Base-by-base conservation (phyloP, 2,888 invertebrate genomes). In the Pollenia angustigena region DNA sequence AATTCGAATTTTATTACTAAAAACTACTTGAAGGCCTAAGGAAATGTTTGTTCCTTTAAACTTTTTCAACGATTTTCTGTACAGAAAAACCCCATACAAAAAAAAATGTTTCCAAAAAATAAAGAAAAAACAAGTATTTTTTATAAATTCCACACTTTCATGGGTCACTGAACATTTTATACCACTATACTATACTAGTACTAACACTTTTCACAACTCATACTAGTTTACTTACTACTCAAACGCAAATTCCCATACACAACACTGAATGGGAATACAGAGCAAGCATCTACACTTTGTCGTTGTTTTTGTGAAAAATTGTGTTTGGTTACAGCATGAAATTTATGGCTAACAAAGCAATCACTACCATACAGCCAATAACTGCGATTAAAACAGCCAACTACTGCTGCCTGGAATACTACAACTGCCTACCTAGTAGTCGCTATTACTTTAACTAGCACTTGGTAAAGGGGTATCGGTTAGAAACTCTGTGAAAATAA, bases 131-230 rank as follows among this genome's bases (percentile, higher is more conserved):
- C 9, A 50, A 62, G 16, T 40, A 68, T 66, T 32, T 54, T 32
- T 46, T 18, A 48, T 54, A 80, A 60, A 86, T 82, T 86, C 75
- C 64, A 85, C 74, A 86, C 79, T 50, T 75, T 82, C 85, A 82
- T 71, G 85, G 85, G 85, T 86, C 85, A 86, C 44, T 86, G 85
- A 86, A 82, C 82, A 79, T 44, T 84, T 62, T 58, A 66, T 56
- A 16, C 7, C 32, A 32, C 32, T 23, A 56, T 50, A 66, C 66
- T 10, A 81, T 50, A 66, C 66, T 10, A 81, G 64, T 78, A 18
- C 42, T 6, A 50, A 46, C 62, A 54, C 52, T 50, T 42, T 54
- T 72, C 46, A 46, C 46, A 56, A 54, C 23, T 32, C 32, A 44
- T 52, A 66, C 54, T 76, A 14, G 50, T 75, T 40, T 18, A 52